Percentiles rank a stretch among this genome's conserved stretches.
phyloP scores from a whole-genome alignment of 2,113 vertebrate species.

The Phylloscopus trochilus region DNA sequence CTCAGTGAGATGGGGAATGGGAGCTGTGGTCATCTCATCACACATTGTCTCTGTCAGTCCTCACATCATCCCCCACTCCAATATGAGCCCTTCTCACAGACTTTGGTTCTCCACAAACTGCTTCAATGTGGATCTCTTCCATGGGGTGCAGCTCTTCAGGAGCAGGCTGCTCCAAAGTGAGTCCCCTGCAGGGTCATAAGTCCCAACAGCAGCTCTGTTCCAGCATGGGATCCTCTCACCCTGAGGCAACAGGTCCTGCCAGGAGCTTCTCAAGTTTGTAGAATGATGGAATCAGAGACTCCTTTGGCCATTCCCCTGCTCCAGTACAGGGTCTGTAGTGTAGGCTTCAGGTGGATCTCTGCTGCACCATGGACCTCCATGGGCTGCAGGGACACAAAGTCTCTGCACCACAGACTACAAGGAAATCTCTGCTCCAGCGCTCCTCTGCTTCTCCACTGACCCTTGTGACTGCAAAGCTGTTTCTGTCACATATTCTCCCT shows the following conservation, averaged over 20 bases:
- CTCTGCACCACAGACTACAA: neutral
- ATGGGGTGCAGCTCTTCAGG: fast-evolving
- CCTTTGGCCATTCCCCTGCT: neutral
- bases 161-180: neutral
- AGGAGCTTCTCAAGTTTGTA: no score
- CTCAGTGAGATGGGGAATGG: neutral
- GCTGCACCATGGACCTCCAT: neutral
- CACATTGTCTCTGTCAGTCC: neutral
- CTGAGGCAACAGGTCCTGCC: neutral
- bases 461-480: neutral
- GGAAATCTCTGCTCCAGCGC: neutral
- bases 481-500: neutral
- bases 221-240: fast-evolving
- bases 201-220: neutral
- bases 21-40: neutral
- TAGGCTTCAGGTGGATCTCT: neutral
- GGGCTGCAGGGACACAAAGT: neutral
- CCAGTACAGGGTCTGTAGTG: neutral
- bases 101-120: neutral
- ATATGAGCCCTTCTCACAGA: neutral
- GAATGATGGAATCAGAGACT: neutral
- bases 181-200: no score
- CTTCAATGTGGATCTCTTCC: neutral
- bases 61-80: neutral
- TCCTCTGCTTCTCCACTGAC: neutral